phyloP scores from a whole-genome alignment of 1,140 invertebrate species.

The Drosophila nigrodunni region DNA sequence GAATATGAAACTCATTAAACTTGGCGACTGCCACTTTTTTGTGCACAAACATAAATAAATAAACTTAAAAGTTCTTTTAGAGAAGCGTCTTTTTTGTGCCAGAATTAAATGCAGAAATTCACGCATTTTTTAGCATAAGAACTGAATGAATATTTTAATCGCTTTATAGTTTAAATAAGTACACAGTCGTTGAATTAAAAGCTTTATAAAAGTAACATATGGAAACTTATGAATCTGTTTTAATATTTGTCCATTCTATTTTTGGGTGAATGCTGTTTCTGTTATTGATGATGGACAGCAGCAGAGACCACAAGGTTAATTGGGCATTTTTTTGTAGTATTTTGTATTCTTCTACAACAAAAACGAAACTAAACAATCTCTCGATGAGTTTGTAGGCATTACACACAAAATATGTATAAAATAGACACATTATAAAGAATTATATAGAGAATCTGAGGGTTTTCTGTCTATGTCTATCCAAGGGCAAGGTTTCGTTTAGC shows the following conservation, averaged over 20 bases:
- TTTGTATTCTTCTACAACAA: constrained; percentile 11
- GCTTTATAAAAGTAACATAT: background rate
- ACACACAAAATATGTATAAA: constrained; percentile 22
- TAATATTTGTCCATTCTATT: constrained; percentile 31
- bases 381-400: constrained; percentile 4
- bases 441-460: constrained; percentile 12
- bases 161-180: background rate
- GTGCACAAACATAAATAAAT: background rate
- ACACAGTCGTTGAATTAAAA: background rate
- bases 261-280: constrained; percentile 19
- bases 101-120: no score
- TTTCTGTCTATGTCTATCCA: constrained; percentile 8
- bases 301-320: constrained; percentile 32
- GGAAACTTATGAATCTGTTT: background rate
- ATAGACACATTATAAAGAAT: constrained; percentile 1
- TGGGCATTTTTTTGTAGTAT: constrained; percentile 17
- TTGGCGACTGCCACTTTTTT: background rate
- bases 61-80: no score
- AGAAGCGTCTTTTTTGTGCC: background rate
- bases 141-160: constrained; percentile 10
- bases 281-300: constrained; percentile 23
- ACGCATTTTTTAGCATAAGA: constrained; percentile 1
- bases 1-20: constrained; percentile 15
- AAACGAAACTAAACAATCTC: constrained; percentile 10
- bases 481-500: constrained; percentile 38